Evolutionary conservation across 2,888 invertebrate genomes (phyloP).

Genomic region (Crematogaster levior): DNA sequence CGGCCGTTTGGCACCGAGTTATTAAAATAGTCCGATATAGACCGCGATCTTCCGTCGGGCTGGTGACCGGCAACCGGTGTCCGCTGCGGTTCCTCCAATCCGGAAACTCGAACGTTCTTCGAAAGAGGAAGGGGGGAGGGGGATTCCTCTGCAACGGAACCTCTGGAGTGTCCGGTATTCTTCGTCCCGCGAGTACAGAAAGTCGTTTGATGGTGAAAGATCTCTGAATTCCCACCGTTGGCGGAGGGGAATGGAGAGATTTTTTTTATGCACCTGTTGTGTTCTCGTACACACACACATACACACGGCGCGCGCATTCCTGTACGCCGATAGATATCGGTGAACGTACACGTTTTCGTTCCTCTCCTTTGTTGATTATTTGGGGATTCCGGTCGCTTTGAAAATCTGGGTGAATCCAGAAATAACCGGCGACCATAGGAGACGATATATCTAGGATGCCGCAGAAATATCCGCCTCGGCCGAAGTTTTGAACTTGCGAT

Average conservation of each 20-base stretch:
- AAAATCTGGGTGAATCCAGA: slow-evolving; percentile 63
- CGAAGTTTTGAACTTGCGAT: slow-evolving; percentile 58
- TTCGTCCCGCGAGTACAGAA: not conserved
- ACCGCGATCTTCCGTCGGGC: slow-evolving; percentile 28
- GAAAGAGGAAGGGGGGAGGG: too few species aligned
- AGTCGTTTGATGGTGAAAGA: not conserved
- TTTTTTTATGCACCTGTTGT: not conserved
- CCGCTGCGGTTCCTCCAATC: not conserved
- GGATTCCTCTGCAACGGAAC: not conserved
- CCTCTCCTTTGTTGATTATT: slow-evolving; percentile 43
- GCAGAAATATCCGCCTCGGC: slow-evolving; percentile 53
- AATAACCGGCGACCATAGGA: slow-evolving; percentile 63
- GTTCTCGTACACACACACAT: not conserved
- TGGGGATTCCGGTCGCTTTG: slow-evolving; percentile 45
- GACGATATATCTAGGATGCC: slow-evolving; percentile 54
- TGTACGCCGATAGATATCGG: not conserved
- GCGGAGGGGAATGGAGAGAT: not conserved
- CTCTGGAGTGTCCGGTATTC: not conserved
- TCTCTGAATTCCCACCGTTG: not conserved
- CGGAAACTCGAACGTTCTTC: not conserved
- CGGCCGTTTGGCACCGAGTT: slow-evolving; percentile 48
- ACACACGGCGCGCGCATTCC: not conserved
- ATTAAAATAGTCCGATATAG: slow-evolving; percentile 54
- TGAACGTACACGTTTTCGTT: not conserved
- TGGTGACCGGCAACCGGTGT: not conserved